These are phyloP conservation scores for Heliocidaris tuberculata DNA, from an alignment of 35 echinoderm and acorn worm species.

Conservation along the genomic window DNA sequence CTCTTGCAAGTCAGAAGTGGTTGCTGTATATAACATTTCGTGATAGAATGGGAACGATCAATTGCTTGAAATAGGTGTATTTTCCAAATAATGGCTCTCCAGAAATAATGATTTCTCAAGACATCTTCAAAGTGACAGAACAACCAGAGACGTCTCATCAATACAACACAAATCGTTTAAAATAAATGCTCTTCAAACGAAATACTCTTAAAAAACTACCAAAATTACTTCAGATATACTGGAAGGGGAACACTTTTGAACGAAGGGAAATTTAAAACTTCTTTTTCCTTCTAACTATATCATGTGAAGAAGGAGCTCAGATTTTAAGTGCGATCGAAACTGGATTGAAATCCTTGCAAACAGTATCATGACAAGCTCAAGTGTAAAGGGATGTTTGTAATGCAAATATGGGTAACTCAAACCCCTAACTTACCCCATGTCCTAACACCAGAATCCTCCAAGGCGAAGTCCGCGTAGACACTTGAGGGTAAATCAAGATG, in stretches of 20 bases:
- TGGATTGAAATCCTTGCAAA: conserved; percentile 43
- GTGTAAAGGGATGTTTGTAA: conserved; percentile 26
- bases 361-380: conserved; percentile 40
- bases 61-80: too few species aligned
- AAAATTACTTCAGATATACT: not conserved
- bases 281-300: not conserved
- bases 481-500: not conserved
- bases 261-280: not conserved
- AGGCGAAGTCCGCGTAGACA: not conserved
- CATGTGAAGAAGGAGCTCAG: not conserved
- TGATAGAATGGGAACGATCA: not conserved
- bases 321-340: conserved; percentile 40
- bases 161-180: not conserved
- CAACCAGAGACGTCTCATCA: not conserved
- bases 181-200: not conserved
- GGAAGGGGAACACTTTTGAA: not conserved
- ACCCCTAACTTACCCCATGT: not conserved
- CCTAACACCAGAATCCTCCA: not conserved
- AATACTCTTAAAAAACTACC: not conserved
- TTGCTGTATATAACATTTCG: not conserved
- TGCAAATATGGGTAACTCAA: conserved; percentile 44
- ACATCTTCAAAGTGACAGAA: not conserved
- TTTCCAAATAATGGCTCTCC: not conserved
- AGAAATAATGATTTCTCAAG: conserved; percentile 5
- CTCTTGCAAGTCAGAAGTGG: not conserved